Percentiles rank a stretch among this genome's conserved stretches.
Conservation (phyloP, 2,888 invertebrate species). For the Sericinus montela region DNA sequence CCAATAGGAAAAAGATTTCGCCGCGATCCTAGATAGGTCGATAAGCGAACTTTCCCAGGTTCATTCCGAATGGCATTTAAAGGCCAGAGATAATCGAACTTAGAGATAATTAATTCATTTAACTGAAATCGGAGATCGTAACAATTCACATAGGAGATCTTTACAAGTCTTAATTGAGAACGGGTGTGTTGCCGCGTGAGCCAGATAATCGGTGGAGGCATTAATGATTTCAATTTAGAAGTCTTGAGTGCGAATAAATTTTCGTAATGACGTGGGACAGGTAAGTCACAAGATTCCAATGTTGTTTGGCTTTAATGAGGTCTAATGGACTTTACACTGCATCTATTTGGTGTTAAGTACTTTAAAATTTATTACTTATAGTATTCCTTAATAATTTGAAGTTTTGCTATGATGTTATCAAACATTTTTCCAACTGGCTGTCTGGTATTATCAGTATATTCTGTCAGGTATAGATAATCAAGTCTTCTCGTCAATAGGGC, state of each 20-base stretch:
- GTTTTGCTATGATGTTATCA: no score
- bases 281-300: slow-evolving; percentile 14
- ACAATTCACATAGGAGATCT: slow-evolving; percentile 72
- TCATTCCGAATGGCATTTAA: slow-evolving; percentile 32
- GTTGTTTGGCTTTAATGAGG: slow-evolving; percentile 14
- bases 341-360: no score
- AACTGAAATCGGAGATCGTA: slow-evolving; percentile 53
- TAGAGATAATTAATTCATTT: slow-evolving; percentile 61
- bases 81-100: slow-evolving; percentile 32
- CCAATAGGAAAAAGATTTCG: slow-evolving; percentile 13
- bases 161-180: slow-evolving; percentile 73
- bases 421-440: no score
- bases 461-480: no score
- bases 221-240: slow-evolving; percentile 76
- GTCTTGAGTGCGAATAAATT: slow-evolving; percentile 27
- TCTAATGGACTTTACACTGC: slow-evolving; percentile 6
- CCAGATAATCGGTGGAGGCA: slow-evolving; percentile 67
- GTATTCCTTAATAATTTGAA: no score
- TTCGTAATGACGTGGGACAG: slow-evolving; percentile 19
- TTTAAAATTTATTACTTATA: no score
- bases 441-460: no score
- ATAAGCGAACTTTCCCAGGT: slow-evolving; percentile 24
- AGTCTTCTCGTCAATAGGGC: no score
- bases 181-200: slow-evolving; percentile 66
- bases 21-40: slow-evolving; percentile 14